Evolutionary conservation across 2,113 vertebrate genomes (phyloP).

Genomic region (Romanogobio albipinnatus): DNA sequence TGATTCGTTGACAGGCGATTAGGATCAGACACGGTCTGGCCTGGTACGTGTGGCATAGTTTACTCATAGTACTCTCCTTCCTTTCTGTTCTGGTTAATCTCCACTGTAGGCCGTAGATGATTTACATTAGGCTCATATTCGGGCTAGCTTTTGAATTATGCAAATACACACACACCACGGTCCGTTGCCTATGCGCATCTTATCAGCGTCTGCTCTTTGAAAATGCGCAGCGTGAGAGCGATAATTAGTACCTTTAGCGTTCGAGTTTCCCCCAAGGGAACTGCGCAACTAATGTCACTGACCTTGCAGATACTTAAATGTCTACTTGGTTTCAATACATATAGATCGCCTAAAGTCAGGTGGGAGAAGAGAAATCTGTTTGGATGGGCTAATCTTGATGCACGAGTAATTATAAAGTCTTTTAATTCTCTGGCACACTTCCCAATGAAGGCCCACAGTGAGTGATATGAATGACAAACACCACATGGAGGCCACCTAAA

Average conservation of each 20-base stretch:
- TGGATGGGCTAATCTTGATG: conserved; percentile 43
- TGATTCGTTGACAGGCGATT: conserved; percentile 46
- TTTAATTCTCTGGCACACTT: conserved; percentile 47
- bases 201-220: conserved; percentile 15
- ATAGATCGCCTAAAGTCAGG: conserved; percentile 42
- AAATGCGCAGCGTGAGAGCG: conserved; percentile 3
- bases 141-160: conserved; percentile 29
- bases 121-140: conserved; percentile 27
- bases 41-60: conserved; percentile 17
- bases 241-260: conserved; percentile 49
- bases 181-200: background rate
- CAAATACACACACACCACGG: conserved; percentile 3
- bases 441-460: conserved; percentile 33
- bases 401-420: conserved; percentile 53
- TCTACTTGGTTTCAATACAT: conserved; percentile 42
- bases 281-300: conserved; percentile 51
- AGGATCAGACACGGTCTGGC: conserved; percentile 43
- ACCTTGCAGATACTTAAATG: conserved; percentile 54
- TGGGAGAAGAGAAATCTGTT: conserved; percentile 34
- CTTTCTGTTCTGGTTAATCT: conserved; percentile 31
- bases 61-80: background rate
- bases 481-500: conserved; percentile 34
- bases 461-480: conserved; percentile 42
- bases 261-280: background rate
- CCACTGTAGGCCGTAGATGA: conserved; percentile 11